Percentiles rank a stretch among this genome's conserved stretches.
Conservation (phyloP, 2,888 invertebrate species). For the Scelioninae gen. 1 region DNA sequence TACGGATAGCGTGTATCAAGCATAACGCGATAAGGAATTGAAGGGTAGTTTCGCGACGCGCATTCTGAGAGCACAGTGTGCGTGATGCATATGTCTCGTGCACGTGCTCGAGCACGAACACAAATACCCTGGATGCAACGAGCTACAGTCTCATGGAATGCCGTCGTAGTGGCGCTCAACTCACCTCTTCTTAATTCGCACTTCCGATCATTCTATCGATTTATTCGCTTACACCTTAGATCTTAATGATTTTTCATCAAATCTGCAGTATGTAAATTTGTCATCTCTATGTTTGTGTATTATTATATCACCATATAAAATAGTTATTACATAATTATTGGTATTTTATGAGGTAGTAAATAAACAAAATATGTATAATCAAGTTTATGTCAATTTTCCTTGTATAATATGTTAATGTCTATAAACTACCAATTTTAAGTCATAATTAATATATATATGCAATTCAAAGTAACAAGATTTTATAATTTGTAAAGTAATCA, state of each 20-base stretch:
- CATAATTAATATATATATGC: no score
- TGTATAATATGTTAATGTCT: no score
- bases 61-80: constrained; percentile 69
- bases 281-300: background rate
- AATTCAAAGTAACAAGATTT: no score
- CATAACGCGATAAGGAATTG: constrained; percentile 74
- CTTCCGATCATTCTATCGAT: constrained; percentile 72
- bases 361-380: no score
- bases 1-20: constrained; percentile 63
- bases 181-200: constrained; percentile 82
- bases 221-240: constrained; percentile 30
- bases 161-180: constrained; percentile 84
- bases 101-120: constrained; percentile 76
- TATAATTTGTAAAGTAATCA: no score
- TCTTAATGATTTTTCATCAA: constrained; percentile 36
- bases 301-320: background rate
- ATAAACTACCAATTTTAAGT: no score
- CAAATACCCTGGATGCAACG: constrained; percentile 77
- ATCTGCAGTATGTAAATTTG: constrained; percentile 6
- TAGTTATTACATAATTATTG: background rate
- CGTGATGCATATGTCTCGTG: constrained; percentile 72
- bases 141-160: constrained; percentile 83
- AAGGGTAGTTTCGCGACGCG: constrained; percentile 73
- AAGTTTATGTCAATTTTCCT: no score
- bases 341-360: no score